Conservation (phyloP, 2,888 invertebrate species). For the Creontiades dilutus region DNA sequence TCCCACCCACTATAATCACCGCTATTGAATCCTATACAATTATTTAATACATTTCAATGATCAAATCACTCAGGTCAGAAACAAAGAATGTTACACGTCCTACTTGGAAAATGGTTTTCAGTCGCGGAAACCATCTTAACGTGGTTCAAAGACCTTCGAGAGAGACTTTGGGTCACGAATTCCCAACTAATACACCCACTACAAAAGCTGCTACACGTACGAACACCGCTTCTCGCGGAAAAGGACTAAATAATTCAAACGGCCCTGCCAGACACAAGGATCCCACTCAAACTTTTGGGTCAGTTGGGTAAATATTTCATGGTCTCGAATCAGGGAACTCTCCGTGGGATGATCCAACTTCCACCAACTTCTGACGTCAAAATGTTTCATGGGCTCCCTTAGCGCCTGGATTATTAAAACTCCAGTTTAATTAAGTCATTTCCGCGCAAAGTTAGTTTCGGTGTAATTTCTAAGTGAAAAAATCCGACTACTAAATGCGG, state of each 20-base stretch:
- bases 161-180: too few relatives aligned
- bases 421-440: not conserved
- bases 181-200: too few relatives aligned
- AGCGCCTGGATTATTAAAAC: not conserved
- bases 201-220: too few relatives aligned
- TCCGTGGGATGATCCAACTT: not conserved
- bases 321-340: not conserved
- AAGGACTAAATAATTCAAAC: not conserved
- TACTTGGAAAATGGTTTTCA: too few relatives aligned
- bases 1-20: too few relatives aligned
- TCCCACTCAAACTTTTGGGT: not conserved
- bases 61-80: too few relatives aligned
- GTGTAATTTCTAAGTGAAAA: not conserved
- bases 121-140: too few relatives aligned
- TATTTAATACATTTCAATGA: too few relatives aligned
- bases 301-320: not conserved
- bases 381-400: not conserved
- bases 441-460: not conserved
- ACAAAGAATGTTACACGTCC: too few relatives aligned
- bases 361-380: not conserved
- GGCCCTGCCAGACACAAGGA: not conserved
- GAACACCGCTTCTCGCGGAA: too few relatives aligned
- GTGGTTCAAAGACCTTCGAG: too few relatives aligned
- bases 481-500: not conserved
- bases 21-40: too few relatives aligned